Conservation (phyloP, 1,140 invertebrate species). For the Dendrolimus punctatus region DNA sequence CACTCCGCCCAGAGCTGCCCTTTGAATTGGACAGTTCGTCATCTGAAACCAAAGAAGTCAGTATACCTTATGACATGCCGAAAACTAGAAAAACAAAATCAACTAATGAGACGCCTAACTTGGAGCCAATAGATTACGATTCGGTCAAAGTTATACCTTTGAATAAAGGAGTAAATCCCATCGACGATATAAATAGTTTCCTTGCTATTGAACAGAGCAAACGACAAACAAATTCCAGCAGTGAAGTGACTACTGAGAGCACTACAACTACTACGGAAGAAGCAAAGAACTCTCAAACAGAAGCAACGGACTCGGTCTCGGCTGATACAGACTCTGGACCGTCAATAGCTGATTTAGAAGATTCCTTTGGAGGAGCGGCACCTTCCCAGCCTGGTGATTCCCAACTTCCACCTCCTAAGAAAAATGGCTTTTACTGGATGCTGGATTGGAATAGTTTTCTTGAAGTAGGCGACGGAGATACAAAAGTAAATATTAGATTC, state of each 20-base stretch:
- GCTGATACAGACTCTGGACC: slow-evolving; percentile 49
- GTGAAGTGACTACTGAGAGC: slow-evolving; percentile 8
- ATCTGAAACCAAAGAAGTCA: slow-evolving; percentile 41
- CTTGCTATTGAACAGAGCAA: slow-evolving; percentile 59
- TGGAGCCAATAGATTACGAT: slow-evolving; percentile 57
- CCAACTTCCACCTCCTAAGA: slow-evolving; percentile 74
- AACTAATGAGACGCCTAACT: slow-evolving; percentile 26
- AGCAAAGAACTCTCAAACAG: slow-evolving; percentile 21
- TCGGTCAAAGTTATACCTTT: slow-evolving; percentile 60
- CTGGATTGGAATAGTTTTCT: slow-evolving; percentile 89
- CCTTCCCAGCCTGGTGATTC: slow-evolving; percentile 72
- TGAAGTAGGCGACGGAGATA: slow-evolving; percentile 84
- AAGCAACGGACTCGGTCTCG: slow-evolving; percentile 32
- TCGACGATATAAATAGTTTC: slow-evolving; percentile 38
- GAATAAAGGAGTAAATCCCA: slow-evolving; percentile 41
- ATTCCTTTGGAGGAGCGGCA: slow-evolving; percentile 81
- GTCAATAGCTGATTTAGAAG: slow-evolving; percentile 79
- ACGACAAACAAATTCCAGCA: slow-evolving; percentile 36
- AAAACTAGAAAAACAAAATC: slow-evolving; percentile 45
- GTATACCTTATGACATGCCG: slow-evolving; percentile 49
- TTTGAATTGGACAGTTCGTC: slow-evolving; percentile 56
- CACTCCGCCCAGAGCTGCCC: slow-evolving; percentile 41
- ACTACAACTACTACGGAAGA: slow-evolving; percentile 26
- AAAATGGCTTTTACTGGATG: slow-evolving; percentile 86
- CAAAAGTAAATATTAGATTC: slow-evolving; percentile 83